Evolutionary conservation across 2,888 invertebrate species (phyloP).

Genomic region (Hydriomena furcata): DNA sequence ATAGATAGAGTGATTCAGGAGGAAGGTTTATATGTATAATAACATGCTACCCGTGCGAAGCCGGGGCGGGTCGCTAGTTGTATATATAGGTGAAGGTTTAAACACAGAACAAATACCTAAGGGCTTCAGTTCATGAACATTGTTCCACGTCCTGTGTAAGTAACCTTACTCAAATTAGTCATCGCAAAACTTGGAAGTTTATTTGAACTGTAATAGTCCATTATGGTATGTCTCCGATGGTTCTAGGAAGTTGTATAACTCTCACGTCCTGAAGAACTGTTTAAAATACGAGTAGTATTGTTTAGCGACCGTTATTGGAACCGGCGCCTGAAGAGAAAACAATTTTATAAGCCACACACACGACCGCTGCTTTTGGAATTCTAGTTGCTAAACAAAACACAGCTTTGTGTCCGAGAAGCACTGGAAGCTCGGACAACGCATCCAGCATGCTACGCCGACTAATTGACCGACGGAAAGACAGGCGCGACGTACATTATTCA

Average conservation of each 20-base stretch:
- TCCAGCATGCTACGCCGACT: slow-evolving; percentile 29
- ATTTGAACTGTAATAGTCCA: not conserved
- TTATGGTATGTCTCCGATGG: not conserved
- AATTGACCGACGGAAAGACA: slow-evolving; percentile 44
- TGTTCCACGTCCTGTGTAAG: slow-evolving; percentile 13
- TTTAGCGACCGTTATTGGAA: too few relatives aligned
- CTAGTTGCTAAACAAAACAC: slow-evolving; percentile 1
- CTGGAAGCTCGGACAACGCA: slow-evolving; percentile 27
- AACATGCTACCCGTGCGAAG: too few relatives aligned
- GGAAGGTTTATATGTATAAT: too few relatives aligned
- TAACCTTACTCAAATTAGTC: slow-evolving; percentile 9
- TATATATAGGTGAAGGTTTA: slow-evolving; percentile 14
- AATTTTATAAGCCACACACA: too few relatives aligned
- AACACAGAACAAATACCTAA: slow-evolving; percentile 13
- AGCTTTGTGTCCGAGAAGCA: slow-evolving; percentile 1
- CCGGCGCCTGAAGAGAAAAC: too few relatives aligned
- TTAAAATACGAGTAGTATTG: too few relatives aligned
- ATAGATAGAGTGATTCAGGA: too few relatives aligned
- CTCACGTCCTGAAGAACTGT: too few relatives aligned
- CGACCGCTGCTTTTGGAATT: not conserved
- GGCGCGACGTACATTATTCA: slow-evolving; percentile 45
- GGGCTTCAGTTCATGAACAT: slow-evolving; percentile 4
- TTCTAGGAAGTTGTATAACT: not conserved
- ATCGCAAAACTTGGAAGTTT: not conserved
- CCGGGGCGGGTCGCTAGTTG: too few relatives aligned